Conservation (phyloP, 2,113 vertebrate species). For the Pholis gunnellus region DNA sequence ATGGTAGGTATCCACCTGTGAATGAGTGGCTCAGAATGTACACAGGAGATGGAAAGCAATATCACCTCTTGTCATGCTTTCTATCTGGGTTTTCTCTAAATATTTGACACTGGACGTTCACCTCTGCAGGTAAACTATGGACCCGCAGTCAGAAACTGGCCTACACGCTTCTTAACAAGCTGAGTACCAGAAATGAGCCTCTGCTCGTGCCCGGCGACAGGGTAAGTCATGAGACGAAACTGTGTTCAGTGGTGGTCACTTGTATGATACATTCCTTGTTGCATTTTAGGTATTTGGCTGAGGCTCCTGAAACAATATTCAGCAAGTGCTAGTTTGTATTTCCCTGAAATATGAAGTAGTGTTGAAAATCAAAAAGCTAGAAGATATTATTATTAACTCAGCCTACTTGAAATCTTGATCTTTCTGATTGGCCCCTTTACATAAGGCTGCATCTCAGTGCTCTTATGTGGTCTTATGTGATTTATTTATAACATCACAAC, state of each 20-base stretch:
- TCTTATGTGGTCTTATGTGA: not conserved
- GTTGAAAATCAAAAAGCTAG: not conserved
- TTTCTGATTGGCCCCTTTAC: not conserved
- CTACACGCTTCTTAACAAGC: conserved; percentile 94
- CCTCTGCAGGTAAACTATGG: conserved; percentile 92
- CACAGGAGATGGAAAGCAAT: not conserved
- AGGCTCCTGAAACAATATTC: not conserved
- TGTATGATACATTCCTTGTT: not conserved
- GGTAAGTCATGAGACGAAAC: conserved; percentile 82
- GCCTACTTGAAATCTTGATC: not conserved
- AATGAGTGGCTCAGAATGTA: not conserved
- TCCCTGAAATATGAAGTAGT: not conserved
- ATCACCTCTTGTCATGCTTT: not conserved
- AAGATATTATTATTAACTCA: not conserved
- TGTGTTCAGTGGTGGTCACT: not conserved
- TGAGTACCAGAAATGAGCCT: conserved; percentile 92
- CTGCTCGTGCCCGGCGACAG: conserved; percentile 93
- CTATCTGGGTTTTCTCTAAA: not conserved
- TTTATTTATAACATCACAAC: not conserved
- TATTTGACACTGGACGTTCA: conserved; percentile 16
- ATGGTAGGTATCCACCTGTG: conserved; percentile 81
- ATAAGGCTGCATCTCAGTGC: not conserved
- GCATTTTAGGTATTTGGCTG: not conserved
- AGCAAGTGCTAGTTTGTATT: not conserved
- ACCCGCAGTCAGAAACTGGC: conserved; percentile 95